These are phyloP conservation scores for Brachynemurus nebulosus DNA, from an alignment of 2,888 invertebrate species.

Conservation along the genomic window DNA sequence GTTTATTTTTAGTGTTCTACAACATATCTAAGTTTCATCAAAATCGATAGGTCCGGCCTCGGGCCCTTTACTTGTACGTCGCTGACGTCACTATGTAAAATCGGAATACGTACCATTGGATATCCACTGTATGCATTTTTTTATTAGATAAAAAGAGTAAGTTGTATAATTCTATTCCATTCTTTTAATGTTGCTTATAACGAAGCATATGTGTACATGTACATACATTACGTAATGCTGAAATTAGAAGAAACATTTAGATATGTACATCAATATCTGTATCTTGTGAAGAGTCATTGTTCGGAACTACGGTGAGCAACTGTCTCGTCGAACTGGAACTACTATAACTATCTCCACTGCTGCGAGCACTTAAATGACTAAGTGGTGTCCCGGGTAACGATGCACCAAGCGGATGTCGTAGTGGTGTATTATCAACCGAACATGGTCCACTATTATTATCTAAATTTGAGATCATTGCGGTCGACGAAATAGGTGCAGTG, in stretches of 20 bases:
- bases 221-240: too few species aligned
- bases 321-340: slow-evolving; percentile 69
- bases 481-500: slow-evolving; percentile 10
- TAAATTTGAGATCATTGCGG: slow-evolving; percentile 18
- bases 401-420: slow-evolving; percentile 18
- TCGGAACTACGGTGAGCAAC: slow-evolving; percentile 41
- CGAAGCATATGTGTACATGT: too few species aligned
- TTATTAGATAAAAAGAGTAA: too few species aligned
- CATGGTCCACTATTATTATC: not conserved
- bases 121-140: too few species aligned
- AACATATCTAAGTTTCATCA: too few species aligned
- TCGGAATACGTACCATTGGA: too few species aligned
- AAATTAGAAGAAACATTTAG: slow-evolving; percentile 20
- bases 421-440: slow-evolving; percentile 31
- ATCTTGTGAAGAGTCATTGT: slow-evolving; percentile 15
- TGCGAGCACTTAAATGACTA: slow-evolving; percentile 50
- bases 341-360: slow-evolving; percentile 70
- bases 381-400: slow-evolving; percentile 49
- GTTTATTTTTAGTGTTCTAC: too few species aligned
- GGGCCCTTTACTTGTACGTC: too few species aligned
- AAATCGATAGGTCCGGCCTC: too few species aligned
- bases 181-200: too few species aligned
- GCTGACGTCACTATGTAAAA: too few species aligned
- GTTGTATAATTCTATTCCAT: too few species aligned
- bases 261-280: slow-evolving; percentile 26